Evolutionary conservation across 2,888 invertebrate genomes (phyloP), one percentile per base, ranked within the genome.

Genomic region (Yponomeuta sedellus): DNA sequence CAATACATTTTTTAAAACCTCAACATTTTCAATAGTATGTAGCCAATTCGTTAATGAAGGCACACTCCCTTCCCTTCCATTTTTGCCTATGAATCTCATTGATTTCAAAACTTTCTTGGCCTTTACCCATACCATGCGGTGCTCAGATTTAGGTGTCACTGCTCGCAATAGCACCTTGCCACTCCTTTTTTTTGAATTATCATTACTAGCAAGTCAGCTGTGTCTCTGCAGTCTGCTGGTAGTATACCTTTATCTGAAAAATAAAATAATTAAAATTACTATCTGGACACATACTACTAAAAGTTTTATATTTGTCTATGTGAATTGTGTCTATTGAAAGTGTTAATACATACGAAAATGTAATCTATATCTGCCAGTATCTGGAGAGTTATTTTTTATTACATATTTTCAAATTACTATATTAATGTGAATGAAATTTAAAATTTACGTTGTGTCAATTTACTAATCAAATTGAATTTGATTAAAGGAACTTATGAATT

Each of bases 181-280:
- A 25, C 56, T n/a, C n/a, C 28, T 22, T 40, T 64, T 64, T 28
- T 22, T 20, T 3, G 2, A 22, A 16, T 64, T 64, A 8, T 52
- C n/a, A 11, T 25, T 12, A 25, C 25, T 56, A 11, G 56, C 64
- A 64, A 10, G 19, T 56, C 64, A 6, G 52, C 64, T 3, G 64
- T 64, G 11, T 64, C 56, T 25, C 16, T n/a, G 56, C 64, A 64
- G 12, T 22, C 52, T 56, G 44, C 25, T n/a, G 52, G 56, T 6
- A 64, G 40, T 22, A 64, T 64, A 5, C 22, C 64, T 19, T 64
- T 40, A 44, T 64, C 64, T 64, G 64, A 20, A 64, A 64, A 2
- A 19, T 44, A 64, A 40, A 64, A 34, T 61, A 34, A 28, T 28
- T 28, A 28, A 28, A 28, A 28, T 28, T 28, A 28, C 28, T 28